Percentiles rank a stretch among this genome's conserved stretches.
These are phyloP conservation scores for Julus scandinavius DNA, from an alignment of 2,888 invertebrate genomes.

Conservation along the genomic window DNA sequence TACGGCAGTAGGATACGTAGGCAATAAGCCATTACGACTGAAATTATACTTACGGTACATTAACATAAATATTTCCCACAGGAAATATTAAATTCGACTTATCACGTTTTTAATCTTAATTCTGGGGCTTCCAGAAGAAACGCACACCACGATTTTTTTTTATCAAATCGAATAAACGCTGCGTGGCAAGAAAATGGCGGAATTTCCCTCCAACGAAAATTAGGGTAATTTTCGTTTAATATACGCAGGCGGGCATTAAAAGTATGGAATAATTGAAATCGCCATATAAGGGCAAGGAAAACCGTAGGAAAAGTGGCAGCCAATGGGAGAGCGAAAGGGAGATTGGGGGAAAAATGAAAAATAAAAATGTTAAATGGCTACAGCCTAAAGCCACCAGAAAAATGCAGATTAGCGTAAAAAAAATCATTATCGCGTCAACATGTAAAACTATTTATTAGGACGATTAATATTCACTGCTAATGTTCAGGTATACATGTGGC, in stretches of 20 bases:
- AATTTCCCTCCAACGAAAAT: conserved; percentile 12
- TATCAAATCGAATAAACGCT: conserved; percentile 10
- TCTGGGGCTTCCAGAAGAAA: conserved; percentile 4
- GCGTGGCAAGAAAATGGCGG: background rate
- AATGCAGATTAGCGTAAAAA: background rate
- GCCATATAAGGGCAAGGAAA: conserved; percentile 20
- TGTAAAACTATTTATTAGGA: background rate
- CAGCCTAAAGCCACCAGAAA: background rate
- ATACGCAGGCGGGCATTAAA: background rate
- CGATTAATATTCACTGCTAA: background rate
- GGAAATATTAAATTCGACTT: conserved; percentile 26
- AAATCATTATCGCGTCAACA: background rate
- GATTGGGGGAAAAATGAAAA: background rate
- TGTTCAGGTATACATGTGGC: background rate
- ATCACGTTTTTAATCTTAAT: conserved; percentile 33
- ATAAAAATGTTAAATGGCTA: background rate
- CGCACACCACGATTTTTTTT: background rate
- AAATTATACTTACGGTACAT: conserved; percentile 25
- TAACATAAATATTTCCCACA: conserved; percentile 26
- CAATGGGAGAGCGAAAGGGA: background rate
- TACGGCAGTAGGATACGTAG: background rate
- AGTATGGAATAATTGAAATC: conserved; percentile 23
- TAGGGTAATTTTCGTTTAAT: conserved; percentile 25
- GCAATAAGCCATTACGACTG: conserved; percentile 16
- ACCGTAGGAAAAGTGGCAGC: background rate